phyloP scores from a whole-genome alignment of 2,113 vertebrate species.

The Istiophorus platypterus region DNA sequence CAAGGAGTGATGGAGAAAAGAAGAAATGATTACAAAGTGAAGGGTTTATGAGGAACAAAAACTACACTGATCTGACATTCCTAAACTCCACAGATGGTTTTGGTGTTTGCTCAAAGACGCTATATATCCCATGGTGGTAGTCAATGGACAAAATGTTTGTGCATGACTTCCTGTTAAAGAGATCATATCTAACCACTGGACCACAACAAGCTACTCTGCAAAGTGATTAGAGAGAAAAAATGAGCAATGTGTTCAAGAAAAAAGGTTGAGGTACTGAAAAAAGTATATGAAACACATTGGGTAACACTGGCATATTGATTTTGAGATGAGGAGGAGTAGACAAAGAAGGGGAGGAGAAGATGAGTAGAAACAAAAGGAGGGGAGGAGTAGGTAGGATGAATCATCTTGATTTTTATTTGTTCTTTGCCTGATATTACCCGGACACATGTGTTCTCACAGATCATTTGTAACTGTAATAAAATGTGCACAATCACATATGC shows the following conservation, averaged over 20 bases:
- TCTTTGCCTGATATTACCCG: slow-evolving; percentile 28
- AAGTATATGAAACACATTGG: slow-evolving; percentile 3
- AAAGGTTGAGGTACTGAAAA: slow-evolving; percentile 1
- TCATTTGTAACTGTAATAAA: slow-evolving; percentile 38
- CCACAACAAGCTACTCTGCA: slow-evolving; percentile 1
- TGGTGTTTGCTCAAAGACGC: neutral
- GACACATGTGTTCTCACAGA: slow-evolving; percentile 19
- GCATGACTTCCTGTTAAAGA: neutral
- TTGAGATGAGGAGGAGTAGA: slow-evolving; percentile 9
- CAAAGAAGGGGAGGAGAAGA: slow-evolving; percentile 1
- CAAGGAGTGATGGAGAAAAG: neutral
- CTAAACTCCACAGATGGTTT: neutral
- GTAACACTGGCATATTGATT: slow-evolving; percentile 42
- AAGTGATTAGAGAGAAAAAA: neutral
- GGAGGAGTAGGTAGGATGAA: slow-evolving; percentile 6
- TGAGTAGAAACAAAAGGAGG: slow-evolving; percentile 4
- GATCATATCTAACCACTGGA: neutral
- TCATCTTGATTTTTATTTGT: slow-evolving; percentile 46
- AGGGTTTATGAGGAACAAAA: neutral
- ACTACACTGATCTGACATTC: neutral
- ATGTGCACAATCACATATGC: neutral
- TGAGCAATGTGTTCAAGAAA: slow-evolving; percentile 6
- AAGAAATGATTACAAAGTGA: slow-evolving; percentile 12
- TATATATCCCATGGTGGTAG: neutral
- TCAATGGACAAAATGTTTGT: neutral